A percentile compares a stretch with the other conserved stretches of the same genome.
phyloP scores from a whole-genome alignment of 1,140 invertebrate genomes.

The Microplitis demolitor region DNA sequence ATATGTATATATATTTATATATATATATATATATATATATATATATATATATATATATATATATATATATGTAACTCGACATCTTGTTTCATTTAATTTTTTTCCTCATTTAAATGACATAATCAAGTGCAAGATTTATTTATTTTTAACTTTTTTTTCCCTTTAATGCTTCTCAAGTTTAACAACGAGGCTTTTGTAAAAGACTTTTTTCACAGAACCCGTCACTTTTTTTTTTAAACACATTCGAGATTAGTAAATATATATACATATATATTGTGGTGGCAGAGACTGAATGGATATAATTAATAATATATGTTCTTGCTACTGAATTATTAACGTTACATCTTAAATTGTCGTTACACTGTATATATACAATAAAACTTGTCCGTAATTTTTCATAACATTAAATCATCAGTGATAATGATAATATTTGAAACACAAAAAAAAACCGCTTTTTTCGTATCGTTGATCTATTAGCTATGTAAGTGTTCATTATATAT shows the following conservation, averaged over 20 bases:
- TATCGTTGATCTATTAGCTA: constrained; percentile 7
- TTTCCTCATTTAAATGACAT: constrained; percentile 18
- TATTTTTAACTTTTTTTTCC: background rate
- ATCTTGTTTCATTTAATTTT: background rate
- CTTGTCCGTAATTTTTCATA: constrained; percentile 21
- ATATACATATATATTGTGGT: background rate
- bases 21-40: background rate
- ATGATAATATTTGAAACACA: background rate
- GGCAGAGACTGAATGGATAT: constrained; percentile 21
- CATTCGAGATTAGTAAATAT: background rate
- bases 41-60: background rate
- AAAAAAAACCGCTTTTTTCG: constrained; percentile 20
- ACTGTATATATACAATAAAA: background rate
- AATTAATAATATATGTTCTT: background rate
- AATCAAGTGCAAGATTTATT: background rate
- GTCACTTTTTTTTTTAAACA: background rate
- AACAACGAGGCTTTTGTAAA: background rate
- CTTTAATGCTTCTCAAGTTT: background rate
- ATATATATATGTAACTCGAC: background rate
- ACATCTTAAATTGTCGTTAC: too few species aligned
- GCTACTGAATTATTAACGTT: too few species aligned
- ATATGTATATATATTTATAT: background rate
- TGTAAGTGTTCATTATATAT: background rate
- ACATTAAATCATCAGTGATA: constrained; percentile 9
- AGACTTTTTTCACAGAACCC: background rate